Evolutionary conservation across 2,888 invertebrate species (phyloP).

Genomic region (Lasioglossum lativentre): DNA sequence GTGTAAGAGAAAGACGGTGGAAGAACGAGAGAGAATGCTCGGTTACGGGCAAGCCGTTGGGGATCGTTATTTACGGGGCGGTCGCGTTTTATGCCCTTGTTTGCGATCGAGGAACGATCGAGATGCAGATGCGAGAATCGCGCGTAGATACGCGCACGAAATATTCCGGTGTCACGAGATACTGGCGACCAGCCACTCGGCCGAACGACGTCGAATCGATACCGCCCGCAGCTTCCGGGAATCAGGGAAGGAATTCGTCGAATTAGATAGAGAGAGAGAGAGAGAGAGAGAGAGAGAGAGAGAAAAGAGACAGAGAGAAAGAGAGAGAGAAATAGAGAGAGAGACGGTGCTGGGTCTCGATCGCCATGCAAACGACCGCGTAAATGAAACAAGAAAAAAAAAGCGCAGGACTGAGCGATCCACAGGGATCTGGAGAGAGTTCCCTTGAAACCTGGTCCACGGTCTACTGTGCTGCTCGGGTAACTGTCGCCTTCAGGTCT

Average conservation of each 20-base stretch:
- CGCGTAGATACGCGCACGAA: conserved; percentile 26
- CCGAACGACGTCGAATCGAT: conserved; percentile 66
- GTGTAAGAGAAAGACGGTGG: not conserved
- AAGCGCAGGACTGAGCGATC: conserved; percentile 4
- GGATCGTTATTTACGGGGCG: conserved; percentile 44
- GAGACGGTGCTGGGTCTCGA: conserved; percentile 14
- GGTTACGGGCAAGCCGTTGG: conserved; percentile 28
- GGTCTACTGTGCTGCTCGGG: not conserved
- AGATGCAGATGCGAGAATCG: conserved; percentile 40
- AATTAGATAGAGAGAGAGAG: conserved; percentile 30
- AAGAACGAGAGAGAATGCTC: not conserved
- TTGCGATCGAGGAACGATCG: conserved; percentile 52
- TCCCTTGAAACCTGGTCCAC: conserved; percentile 29
- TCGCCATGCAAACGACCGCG: conserved; percentile 54
- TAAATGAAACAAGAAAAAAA: conserved; percentile 18
- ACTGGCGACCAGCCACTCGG: conserved; percentile 50
- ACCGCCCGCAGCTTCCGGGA: conserved; percentile 71
- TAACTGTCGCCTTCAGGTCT: not conserved
- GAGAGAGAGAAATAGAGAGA: conserved; percentile 1
- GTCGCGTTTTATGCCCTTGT: conserved; percentile 54
- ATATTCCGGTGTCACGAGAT: conserved; percentile 38
- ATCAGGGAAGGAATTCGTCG: conserved; percentile 55
- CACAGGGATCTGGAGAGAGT: not conserved
- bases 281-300: not conserved
- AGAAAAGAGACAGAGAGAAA: conserved; percentile 22